A percentile compares a stretch with the other conserved stretches of the same genome.
phyloP scores from a whole-genome alignment of 2,888 invertebrate genomes.

The Eustalomyia histrio region DNA sequence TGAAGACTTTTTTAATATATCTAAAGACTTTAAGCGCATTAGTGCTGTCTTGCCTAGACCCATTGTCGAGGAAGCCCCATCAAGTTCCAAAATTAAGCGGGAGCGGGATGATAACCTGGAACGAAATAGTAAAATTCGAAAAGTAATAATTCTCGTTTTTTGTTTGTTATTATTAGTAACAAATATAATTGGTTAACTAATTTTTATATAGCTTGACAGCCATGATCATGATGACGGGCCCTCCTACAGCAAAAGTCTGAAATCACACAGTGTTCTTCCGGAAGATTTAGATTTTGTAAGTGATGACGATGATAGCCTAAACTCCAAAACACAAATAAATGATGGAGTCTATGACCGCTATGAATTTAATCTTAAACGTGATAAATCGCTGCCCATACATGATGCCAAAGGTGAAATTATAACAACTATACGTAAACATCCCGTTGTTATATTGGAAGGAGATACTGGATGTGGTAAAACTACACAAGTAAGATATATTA shows the following conservation, averaged over 20 bases:
- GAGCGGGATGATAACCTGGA: slow-evolving; percentile 70
- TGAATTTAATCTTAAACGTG: slow-evolving; percentile 72
- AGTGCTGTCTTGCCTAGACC: slow-evolving; percentile 65
- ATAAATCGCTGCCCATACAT: slow-evolving; percentile 75
- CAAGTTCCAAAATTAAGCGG: slow-evolving; percentile 70
- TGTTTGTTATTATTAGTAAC: not conserved
- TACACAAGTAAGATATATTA: slow-evolving; percentile 82
- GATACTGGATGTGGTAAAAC: slow-evolving; percentile 98
- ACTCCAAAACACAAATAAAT: slow-evolving; percentile 64
- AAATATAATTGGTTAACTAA: not conserved
- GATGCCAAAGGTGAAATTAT: slow-evolving; percentile 82
- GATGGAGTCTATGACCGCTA: slow-evolving; percentile 73
- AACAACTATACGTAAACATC: slow-evolving; percentile 81
- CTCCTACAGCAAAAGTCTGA: not conserved
- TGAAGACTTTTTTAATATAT: slow-evolving; percentile 76
- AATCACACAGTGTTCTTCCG: slow-evolving; percentile 42
- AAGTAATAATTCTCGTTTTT: slow-evolving; percentile 27
- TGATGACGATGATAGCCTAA: slow-evolving; percentile 24
- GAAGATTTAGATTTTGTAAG: slow-evolving; percentile 70
- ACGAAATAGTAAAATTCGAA: slow-evolving; percentile 44
- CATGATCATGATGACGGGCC: not conserved
- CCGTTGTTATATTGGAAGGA: slow-evolving; percentile 92
- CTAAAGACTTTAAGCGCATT: slow-evolving; percentile 75
- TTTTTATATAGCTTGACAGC: slow-evolving; percentile 15
- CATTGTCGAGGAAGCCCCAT: slow-evolving; percentile 24